A percentile compares a stretch with the other conserved stretches of the same genome.
Conservation (phyloP, 2,888 invertebrate genomes). For the Gryllus longicercus region DNA sequence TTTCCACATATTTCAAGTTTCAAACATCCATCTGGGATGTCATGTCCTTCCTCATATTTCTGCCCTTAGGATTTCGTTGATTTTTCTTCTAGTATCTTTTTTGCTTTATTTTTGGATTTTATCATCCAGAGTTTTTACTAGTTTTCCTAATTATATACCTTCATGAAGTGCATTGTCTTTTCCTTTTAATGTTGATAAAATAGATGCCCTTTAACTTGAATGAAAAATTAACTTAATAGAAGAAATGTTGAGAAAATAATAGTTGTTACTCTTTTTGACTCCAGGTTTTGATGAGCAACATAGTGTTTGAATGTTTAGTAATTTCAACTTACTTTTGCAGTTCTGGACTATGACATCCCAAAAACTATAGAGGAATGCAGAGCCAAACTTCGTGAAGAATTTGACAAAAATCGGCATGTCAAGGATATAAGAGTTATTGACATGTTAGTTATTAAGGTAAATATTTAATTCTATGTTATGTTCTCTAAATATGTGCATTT, state of each 20-base stretch:
- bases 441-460: constrained; percentile 86
- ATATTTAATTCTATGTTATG: neutral
- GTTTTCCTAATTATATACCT: too few relatives aligned
- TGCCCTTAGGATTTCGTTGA: too few relatives aligned
- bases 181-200: too few relatives aligned
- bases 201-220: too few relatives aligned
- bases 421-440: constrained; percentile 86
- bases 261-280: neutral
- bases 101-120: neutral
- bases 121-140: neutral
- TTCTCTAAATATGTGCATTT: neutral
- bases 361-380: constrained; percentile 66
- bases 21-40: too few relatives aligned
- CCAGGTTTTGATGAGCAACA: neutral
- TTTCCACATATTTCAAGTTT: too few relatives aligned
- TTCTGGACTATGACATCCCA: constrained; percentile 79
- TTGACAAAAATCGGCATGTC: constrained; percentile 70
- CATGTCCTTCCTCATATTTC: too few relatives aligned
- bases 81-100: neutral
- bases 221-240: too few relatives aligned
- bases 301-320: neutral
- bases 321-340: constrained; percentile 51
- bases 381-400: constrained; percentile 72
- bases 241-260: neutral
- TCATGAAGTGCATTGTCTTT: too few relatives aligned